A percentile compares a stretch with the other conserved stretches of the same genome.
phyloP scores from a whole-genome alignment of 2,797 vertebrate genomes.

The Myotis vivesi region DNA sequence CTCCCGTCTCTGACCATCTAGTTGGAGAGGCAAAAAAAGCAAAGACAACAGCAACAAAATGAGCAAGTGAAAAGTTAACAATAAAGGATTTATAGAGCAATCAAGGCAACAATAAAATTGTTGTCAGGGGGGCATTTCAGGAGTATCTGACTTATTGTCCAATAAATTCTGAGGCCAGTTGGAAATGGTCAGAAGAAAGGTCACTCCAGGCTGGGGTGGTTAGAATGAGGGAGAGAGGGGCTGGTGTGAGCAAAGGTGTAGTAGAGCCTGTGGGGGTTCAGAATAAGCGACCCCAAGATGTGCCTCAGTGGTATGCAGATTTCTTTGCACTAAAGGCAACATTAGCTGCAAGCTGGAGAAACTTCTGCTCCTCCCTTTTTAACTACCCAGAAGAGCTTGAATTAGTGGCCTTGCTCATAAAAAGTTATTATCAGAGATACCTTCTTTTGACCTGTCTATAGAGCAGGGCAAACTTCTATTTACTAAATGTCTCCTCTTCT shows the following conservation, averaged over 20 bases:
- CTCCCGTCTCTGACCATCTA: not conserved
- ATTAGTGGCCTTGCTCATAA: not conserved
- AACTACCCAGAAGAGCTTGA: not conserved
- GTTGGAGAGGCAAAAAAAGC: slow-evolving; percentile 27
- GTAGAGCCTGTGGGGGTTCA: not conserved
- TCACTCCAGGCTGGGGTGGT: not conserved
- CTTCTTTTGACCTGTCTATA: not conserved
- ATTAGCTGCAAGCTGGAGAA: not conserved
- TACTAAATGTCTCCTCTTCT: not conserved
- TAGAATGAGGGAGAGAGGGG: not conserved
- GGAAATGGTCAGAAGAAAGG: slow-evolving; percentile 1
- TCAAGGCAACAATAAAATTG: not conserved
- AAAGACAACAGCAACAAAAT: not conserved
- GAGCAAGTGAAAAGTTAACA: not conserved
- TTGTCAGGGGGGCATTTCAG: not conserved
- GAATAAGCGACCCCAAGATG: not conserved
- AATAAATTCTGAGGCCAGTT: slow-evolving; percentile 1
- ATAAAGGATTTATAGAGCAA: not conserved
- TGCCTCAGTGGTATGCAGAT: not conserved
- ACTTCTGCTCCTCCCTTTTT: not conserved
- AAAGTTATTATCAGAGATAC: not conserved
- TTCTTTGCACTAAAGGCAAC: not conserved
- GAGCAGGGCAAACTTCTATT: not conserved
- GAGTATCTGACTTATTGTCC: slow-evolving; percentile 1
- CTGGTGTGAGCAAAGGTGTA: not conserved